Percentiles rank a stretch among this genome's conserved stretches.
Conservation (phyloP, 2,113 vertebrate genomes). For the Noturus placidus region DNA sequence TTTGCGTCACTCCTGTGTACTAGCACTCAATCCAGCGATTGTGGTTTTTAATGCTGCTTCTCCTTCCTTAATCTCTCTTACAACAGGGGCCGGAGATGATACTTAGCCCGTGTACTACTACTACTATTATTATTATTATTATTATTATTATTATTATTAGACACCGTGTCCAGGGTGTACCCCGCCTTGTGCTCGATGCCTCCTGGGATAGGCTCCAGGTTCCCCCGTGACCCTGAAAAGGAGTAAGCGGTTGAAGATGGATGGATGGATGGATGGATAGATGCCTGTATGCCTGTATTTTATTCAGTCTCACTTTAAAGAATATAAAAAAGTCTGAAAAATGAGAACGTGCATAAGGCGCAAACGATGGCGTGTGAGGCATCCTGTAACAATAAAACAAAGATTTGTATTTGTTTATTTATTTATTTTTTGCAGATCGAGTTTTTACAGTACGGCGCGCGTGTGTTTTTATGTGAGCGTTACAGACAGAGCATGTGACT, state of each 20-base stretch:
- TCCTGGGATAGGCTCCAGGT: no score
- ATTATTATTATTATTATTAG: no score
- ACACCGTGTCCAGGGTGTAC: no score
- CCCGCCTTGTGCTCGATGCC: no score
- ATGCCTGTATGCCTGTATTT: no score
- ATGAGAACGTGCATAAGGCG: neutral
- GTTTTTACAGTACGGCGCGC: neutral
- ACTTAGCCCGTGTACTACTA: neutral
- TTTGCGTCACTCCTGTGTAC: neutral
- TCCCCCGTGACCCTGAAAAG: no score
- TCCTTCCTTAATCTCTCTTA: neutral
- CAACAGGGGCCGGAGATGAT: neutral
- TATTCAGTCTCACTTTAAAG: neutral
- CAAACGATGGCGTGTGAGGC: neutral
- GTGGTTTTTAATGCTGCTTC: neutral
- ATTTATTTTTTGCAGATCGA: neutral
- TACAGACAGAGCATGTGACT: constrained; percentile 7
- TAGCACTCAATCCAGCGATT: neutral
- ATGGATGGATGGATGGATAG: no score
- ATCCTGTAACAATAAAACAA: no score
- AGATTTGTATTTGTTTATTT: neutral
- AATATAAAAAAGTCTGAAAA: neutral
- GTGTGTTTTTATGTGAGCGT: constrained; percentile 17
- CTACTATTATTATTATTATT: neutral
- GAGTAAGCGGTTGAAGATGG: no score